phyloP scores from a whole-genome alignment of 2,113 vertebrate genomes.

The Acanthochromis polyacanthus region DNA sequence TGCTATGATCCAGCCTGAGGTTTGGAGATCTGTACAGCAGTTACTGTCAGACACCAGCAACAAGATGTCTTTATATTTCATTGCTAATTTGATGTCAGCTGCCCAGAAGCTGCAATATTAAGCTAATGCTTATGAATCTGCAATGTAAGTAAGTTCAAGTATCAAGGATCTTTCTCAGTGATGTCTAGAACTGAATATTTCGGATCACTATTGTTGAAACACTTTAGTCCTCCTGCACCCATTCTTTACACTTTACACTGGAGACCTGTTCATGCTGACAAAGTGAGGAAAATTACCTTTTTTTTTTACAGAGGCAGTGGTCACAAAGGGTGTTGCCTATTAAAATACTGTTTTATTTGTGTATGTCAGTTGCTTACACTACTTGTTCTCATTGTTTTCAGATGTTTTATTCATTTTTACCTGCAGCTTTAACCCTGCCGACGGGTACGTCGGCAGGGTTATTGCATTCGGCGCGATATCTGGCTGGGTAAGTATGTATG shows the following conservation, averaged over 20 bases:
- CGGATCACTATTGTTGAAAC: not conserved
- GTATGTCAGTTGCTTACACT: not conserved
- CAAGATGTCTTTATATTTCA: conserved; percentile 15
- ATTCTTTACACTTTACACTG: too few relatives aligned
- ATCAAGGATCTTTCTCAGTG: not conserved
- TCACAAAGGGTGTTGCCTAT: conserved; percentile 1
- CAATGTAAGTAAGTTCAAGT: not conserved
- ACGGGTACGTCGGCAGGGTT: too few relatives aligned
- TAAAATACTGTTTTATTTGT: not conserved
- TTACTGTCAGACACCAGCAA: conserved; percentile 7
- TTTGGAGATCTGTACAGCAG: conserved; percentile 1
- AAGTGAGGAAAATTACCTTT: too few relatives aligned
- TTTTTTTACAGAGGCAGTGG: too few relatives aligned
- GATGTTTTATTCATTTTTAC: not conserved
- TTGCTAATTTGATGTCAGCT: conserved; percentile 21
- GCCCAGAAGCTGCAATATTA: not conserved
- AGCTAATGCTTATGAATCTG: conserved; percentile 9
- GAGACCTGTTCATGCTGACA: too few relatives aligned
- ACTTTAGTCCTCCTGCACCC: too few relatives aligned
- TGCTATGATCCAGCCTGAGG: conserved; percentile 31
- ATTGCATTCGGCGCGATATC: too few relatives aligned
- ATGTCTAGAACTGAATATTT: not conserved
- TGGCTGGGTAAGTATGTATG: too few relatives aligned
- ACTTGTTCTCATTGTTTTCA: not conserved
- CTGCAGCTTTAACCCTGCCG: too few relatives aligned